Evolutionary conservation across 2,797 vertebrate species (phyloP).

Genomic region (Poeciliopsis infans): DNA sequence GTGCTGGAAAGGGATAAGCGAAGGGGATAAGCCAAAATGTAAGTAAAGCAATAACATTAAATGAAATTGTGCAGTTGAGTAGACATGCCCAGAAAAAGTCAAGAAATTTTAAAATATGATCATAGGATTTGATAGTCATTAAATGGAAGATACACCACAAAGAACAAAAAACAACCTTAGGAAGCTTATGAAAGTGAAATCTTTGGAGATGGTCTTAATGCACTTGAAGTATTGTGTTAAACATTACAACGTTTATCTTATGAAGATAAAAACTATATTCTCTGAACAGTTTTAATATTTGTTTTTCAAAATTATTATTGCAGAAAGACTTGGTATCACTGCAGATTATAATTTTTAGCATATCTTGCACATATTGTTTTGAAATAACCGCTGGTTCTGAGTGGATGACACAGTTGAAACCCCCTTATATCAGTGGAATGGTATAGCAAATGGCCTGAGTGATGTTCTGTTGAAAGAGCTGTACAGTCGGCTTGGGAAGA

Average conservation of each 20-base stretch:
- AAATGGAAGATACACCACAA: background rate
- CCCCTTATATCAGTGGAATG: background rate
- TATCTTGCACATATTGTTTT: background rate
- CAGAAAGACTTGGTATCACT: background rate
- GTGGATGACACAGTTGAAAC: background rate
- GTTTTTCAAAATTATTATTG: background rate
- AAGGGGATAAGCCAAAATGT: conserved; percentile 6
- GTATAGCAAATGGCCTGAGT: background rate
- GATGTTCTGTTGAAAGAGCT: background rate
- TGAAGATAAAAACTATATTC: background rate
- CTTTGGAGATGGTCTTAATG: background rate
- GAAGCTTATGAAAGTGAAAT: background rate
- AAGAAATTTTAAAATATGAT: background rate
- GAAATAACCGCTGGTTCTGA: background rate
- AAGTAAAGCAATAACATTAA: conserved; percentile 13
- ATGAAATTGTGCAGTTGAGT: background rate
- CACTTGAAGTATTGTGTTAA: background rate
- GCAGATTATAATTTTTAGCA: background rate
- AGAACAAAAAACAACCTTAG: background rate
- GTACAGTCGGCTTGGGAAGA: background rate
- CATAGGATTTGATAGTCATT: background rate
- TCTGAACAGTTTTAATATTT: background rate
- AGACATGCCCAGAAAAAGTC: background rate
- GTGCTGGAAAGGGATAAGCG: background rate
- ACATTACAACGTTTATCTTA: background rate